Evolutionary conservation across 2,113 vertebrate genomes (phyloP).

Genomic region (Zeus faber): DNA sequence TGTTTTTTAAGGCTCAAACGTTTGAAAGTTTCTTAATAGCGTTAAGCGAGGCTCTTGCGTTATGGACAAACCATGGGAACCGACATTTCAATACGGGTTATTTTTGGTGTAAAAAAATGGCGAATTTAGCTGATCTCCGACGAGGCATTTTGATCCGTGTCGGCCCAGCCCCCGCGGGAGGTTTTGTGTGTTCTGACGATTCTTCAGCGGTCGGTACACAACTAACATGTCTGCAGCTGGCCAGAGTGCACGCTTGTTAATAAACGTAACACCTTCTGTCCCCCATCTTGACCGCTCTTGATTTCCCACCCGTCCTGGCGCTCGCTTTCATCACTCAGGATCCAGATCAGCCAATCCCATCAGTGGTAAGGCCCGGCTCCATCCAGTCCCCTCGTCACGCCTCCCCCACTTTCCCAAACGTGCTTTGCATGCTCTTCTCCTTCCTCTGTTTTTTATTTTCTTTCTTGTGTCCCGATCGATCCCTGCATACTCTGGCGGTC

Average conservation of each 20-base stretch:
- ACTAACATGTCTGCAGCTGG: slow-evolving; percentile 26
- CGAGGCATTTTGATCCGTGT: too few relatives aligned
- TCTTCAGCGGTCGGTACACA: slow-evolving; percentile 7
- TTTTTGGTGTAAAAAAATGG: too few relatives aligned
- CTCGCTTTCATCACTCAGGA: slow-evolving; percentile 92
- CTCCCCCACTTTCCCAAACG: background rate
- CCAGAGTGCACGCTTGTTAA: slow-evolving; percentile 64
- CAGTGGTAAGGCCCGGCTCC: slow-evolving; percentile 91
- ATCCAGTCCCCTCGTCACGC: slow-evolving; percentile 51
- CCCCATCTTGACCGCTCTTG: slow-evolving; percentile 73
- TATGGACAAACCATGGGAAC: too few relatives aligned
- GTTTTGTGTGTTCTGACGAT: background rate
- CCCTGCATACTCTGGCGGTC: background rate
- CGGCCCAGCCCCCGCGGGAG: too few relatives aligned
- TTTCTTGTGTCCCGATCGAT: slow-evolving; percentile 7
- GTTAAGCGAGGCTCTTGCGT: too few relatives aligned
- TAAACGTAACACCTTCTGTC: slow-evolving; percentile 47
- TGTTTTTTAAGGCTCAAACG: too few relatives aligned
- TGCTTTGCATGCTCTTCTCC: slow-evolving; percentile 42
- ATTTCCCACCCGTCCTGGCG: slow-evolving; percentile 89
- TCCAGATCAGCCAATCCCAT: slow-evolving; percentile 99
- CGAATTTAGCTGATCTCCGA: too few relatives aligned
- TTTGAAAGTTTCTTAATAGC: too few relatives aligned
- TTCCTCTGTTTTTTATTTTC: slow-evolving; percentile 13
- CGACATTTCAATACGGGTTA: too few relatives aligned